Evolutionary conservation across 2,797 vertebrate genomes (phyloP), one percentile per base, ranked within the genome.

Genomic region (Amphiprion clarkii): DNA sequence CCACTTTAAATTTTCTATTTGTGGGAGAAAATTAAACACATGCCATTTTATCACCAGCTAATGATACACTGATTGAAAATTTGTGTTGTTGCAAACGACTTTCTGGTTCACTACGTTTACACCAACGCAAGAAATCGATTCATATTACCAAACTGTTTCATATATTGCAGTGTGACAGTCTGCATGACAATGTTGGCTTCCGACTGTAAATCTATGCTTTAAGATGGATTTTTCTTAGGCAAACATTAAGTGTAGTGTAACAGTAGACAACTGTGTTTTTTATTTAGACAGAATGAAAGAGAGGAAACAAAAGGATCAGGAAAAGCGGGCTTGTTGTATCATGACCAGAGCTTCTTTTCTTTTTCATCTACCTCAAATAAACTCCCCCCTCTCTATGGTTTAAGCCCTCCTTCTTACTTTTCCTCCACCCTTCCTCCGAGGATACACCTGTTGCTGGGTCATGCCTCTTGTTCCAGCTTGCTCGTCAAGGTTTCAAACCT

Each of bases 371-470:
- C 53, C 44, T 33, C 23, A 54, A 23, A 73, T 27, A 21, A 48
- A 33, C 42, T 39, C 16, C 39, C 13, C 3, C 19, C 8, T 19
- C 39, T 69, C 52, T 60, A 19, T 40, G 40, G 10, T 63, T 49
- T 40, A 40, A 61, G 54, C 72, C 84, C 78, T 67, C 84, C 81
- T 72, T 7, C 60, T 73, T 39, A 64, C 49, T 66, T 53, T 54
- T 57, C 65, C 70, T 73, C 88, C 85, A 77, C 87, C 82, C 87
- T 82, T 79, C 79, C 84, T 86, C 81, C 58, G 8, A 75, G 70
- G 61, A 80, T 84, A 84, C 89, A 93, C 92, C 90, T 92, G 90
- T 91, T 76, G 65, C 52, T 4, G n/a, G 61, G 64, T 52, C 59
- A 52, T 49, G 23, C 44, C 64, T 76, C 74, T 81, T 84, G 76